These are phyloP conservation scores for Manis pentadactyla DNA, from an alignment of 2,797 vertebrate species.

Conservation along the genomic window DNA sequence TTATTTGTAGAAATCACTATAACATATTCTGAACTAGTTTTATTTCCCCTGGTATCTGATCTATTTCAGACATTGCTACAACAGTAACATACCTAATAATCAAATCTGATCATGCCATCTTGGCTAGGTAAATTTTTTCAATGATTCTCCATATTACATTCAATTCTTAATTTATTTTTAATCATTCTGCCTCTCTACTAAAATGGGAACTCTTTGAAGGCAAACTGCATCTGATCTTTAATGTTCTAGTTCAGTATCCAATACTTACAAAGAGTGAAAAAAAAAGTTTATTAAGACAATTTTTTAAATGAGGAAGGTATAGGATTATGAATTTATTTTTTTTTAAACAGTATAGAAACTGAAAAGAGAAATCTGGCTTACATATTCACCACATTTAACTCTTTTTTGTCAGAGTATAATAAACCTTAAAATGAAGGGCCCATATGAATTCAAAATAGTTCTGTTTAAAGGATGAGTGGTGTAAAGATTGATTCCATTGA, in stretches of 20 bases:
- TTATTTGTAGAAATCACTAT: background rate
- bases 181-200: background rate
- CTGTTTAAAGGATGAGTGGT: background rate
- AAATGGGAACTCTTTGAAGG: background rate
- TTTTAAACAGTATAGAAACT: background rate
- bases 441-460: background rate
- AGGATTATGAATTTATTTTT: background rate
- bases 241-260: background rate
- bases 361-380: background rate
- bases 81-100: background rate
- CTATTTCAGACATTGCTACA: background rate
- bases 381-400: background rate
- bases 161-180: background rate
- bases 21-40: background rate
- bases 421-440: background rate
- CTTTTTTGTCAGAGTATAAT: background rate
- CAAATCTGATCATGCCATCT: background rate
- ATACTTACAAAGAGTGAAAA: background rate
- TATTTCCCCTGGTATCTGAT: background rate
- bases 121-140: background rate
- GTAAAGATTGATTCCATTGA: background rate
- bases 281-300: background rate
- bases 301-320: background rate
- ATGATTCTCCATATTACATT: background rate
- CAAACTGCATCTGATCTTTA: background rate